These are phyloP conservation scores for Lepidonotus clava DNA, from an alignment of 2,888 invertebrate species.

Conservation along the genomic window DNA sequence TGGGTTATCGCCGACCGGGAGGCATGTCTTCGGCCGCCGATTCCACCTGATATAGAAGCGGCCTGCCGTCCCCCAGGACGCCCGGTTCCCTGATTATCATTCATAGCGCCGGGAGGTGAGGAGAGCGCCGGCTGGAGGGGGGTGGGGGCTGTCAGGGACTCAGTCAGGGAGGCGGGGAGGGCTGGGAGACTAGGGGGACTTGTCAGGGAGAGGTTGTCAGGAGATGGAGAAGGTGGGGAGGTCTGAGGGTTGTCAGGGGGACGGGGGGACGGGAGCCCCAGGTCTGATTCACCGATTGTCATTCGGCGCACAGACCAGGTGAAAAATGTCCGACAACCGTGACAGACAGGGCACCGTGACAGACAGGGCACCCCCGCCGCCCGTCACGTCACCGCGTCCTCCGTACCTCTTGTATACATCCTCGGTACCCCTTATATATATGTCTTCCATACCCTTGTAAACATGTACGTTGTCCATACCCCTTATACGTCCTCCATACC, in stretches of 20 bases:
- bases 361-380: slow-evolving; percentile 10
- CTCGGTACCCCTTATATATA: neutral
- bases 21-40: slow-evolving; percentile 22
- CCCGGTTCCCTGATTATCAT: slow-evolving; percentile 43
- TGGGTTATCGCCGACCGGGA: slow-evolving; percentile 4
- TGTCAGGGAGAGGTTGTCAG: no score
- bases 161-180: neutral
- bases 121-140: neutral
- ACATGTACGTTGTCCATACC: neutral
- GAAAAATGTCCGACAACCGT: slow-evolving; percentile 41
- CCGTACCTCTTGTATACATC: neutral
- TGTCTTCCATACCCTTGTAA: neutral
- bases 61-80: neutral
- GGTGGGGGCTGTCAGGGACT: neutral
- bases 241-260: neutral
- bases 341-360: slow-evolving; percentile 44
- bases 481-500: neutral
- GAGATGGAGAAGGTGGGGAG: neutral
- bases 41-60: slow-evolving; percentile 28
- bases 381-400: neutral
- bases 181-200: no score
- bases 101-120: slow-evolving; percentile 22
- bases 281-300: slow-evolving; percentile 33
- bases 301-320: slow-evolving; percentile 32
- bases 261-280: no score